Base-by-base conservation (phyloP, 1,140 invertebrate species). In the Drosophila bocki region DNA sequence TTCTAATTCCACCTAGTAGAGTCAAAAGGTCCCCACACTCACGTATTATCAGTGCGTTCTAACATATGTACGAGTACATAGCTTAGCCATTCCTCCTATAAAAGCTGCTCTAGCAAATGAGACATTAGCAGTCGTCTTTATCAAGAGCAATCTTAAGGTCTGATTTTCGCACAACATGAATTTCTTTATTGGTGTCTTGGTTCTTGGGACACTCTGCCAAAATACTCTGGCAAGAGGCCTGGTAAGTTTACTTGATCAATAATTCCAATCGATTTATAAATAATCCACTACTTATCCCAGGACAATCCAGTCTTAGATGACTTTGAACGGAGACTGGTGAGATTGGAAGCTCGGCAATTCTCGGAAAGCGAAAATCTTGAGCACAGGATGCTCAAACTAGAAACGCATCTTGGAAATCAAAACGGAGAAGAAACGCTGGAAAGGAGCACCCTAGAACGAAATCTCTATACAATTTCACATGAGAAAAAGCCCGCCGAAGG, bases 201-300 rank as follows among this genome's bases (percentile, higher is more conserved):
- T 26, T 15, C 1, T 33, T 7, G 29, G 32, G 6, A 22, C 22
- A 13, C 7, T 33, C 11, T 53, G 19, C 3, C 32, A 22, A 19
- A 61, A 61, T 53, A n/a, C 9, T 11, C 22, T 53, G 0, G 59
- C 59, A 12, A 35, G 54, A 12, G 35, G 13, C 26, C 4, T 53
- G 7, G 59, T 61, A 5, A 53, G 45, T 17, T 60, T 32, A 8
- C 11, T 3, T 0, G 1, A 9, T 3, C 6, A 15, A 6, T 37
- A 3, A 22, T 15, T 3, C 2, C 7, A 0, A 50, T n/a, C 1
- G 1, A 26, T 32, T 19, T 17, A n/a, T 11, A 8, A 32, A 17
- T 9, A 37, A 54, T 8, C 2, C 8, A 3, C 1, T 17, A 3
- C 13, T 15, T 7, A 3, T 19, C 0, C 9, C 32, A 61, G 59